These are phyloP conservation scores for Pseudorhombus dupliciocellatus DNA, from an alignment of 2,113 vertebrate genomes.

Conservation along the genomic window DNA sequence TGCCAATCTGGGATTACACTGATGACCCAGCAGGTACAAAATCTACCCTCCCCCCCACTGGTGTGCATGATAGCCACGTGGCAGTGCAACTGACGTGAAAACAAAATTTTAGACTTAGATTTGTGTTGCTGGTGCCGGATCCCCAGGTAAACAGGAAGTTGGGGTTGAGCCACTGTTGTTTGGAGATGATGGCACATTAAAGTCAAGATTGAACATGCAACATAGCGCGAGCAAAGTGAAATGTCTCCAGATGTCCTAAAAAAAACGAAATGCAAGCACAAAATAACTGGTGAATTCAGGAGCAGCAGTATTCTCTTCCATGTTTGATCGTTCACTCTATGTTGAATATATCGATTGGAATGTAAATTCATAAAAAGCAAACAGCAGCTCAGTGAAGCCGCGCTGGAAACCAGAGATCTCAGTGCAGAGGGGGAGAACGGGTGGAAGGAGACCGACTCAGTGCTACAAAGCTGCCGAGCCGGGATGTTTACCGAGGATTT, in stretches of 20 bases:
- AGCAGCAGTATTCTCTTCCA: neutral
- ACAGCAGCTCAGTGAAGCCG: constrained; percentile 45
- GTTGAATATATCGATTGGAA: constrained; percentile 4
- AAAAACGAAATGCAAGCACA: neutral
- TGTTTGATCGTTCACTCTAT: neutral
- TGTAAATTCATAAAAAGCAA: constrained; percentile 22
- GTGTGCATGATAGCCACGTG: constrained; percentile 34
- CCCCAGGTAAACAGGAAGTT: constrained; percentile 13
- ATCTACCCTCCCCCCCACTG: neutral
- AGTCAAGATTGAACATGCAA: neutral
- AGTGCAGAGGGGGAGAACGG: constrained; percentile 37
- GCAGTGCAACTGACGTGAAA: constrained; percentile 9
- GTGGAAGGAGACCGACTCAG: constrained; percentile 59
- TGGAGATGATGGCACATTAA: neutral
- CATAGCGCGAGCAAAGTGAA: neutral
- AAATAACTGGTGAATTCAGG: neutral
- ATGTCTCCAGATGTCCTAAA: neutral
- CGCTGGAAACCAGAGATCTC: constrained; percentile 61
- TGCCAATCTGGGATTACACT: constrained; percentile 24
- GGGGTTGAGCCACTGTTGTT: neutral
- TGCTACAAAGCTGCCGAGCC: constrained; percentile 69
- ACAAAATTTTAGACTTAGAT: constrained; percentile 34
- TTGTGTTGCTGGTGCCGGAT: constrained; percentile 15
- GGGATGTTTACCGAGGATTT: constrained; percentile 80
- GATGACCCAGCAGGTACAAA: constrained; percentile 7